Base-by-base conservation (phyloP, 53 echinoderm and acorn worm species). In the Actinopyga echinites region DNA sequence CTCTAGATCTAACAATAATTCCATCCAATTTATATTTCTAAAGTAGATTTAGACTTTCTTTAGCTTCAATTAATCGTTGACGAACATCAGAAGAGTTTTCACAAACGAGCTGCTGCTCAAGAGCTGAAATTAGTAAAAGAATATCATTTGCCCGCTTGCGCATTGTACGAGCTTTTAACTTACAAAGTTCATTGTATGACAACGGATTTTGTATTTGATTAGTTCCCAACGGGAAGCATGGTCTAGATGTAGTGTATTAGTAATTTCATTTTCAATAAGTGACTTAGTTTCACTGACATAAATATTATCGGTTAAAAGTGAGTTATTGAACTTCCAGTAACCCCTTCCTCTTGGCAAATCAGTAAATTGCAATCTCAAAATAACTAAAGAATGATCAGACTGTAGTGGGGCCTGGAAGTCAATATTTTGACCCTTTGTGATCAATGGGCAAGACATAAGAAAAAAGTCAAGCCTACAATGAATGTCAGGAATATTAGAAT, bases 1-100 rank as follows among this genome's bases (percentile, higher is more conserved):
- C 71, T 29, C 86, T 44, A 26, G 86, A 90, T 68, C 89, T 85
- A 13, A 84, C 59, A 42, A 89, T 89, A 13, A 67, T 79, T 24
- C 89, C 92, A 55, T 36, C 53, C 26, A 74, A 34, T 38, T 56
- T 84, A 10, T 34, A 38, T 56, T 84, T 61, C 77, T 84, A 89
- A 25, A 84, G 36, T 3, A 52, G 40, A 12, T 84, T 84, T 10
- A 69, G 55, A 34, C 84, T 62, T n/a, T 52, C 52, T 55, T 57
- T 90, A 26, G 22, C 33, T 64, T 74, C 57, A 30, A 52, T n/a
- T 2, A 74, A 43, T 20, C 40, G 30, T 25, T 73, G 56, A 58
- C 37, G 43, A 24, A 74, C 24, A 32, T 61, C 55, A 40, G 8
- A 52, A 44, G 42, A 65, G 28, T 43, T 61, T n/a, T 79, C 13